These are phyloP conservation scores for Aricia agestis DNA, from an alignment of 1,140 invertebrate genomes.

Conservation along the genomic window DNA sequence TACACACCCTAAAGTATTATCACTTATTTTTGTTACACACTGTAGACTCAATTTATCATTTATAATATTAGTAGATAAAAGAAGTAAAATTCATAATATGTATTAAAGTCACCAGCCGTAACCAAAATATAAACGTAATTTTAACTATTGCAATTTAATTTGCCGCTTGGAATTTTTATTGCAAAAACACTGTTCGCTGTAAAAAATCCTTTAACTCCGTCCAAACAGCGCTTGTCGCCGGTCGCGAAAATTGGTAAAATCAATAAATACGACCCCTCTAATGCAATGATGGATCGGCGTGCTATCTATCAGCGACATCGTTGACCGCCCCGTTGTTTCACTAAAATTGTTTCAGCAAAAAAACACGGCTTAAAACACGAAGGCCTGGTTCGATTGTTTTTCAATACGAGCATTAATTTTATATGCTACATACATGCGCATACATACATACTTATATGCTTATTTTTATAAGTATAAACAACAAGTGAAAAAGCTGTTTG, in stretches of 20 bases:
- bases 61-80: too few species aligned
- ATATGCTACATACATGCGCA: too few species aligned
- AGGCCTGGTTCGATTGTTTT: neutral
- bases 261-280: conserved; percentile 67
- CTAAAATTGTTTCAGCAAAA: conserved; percentile 4
- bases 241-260: conserved; percentile 56
- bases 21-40: too few species aligned
- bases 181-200: neutral
- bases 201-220: conserved; percentile 28
- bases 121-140: neutral
- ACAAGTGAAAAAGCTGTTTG: too few species aligned
- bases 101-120: neutral
- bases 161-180: neutral
- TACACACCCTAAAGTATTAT: too few species aligned
- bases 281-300: conserved; percentile 67
- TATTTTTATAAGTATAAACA: too few species aligned
- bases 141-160: neutral
- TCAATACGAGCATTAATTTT: neutral
- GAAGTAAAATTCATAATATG: too few species aligned
- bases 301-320: conserved; percentile 63
- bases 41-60: too few species aligned
- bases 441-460: too few species aligned
- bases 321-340: conserved; percentile 35
- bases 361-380: neutral
- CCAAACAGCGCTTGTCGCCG: conserved; percentile 31